Conservation (phyloP, 2,888 invertebrate genomes). For the Aphodius sticticus region DNA sequence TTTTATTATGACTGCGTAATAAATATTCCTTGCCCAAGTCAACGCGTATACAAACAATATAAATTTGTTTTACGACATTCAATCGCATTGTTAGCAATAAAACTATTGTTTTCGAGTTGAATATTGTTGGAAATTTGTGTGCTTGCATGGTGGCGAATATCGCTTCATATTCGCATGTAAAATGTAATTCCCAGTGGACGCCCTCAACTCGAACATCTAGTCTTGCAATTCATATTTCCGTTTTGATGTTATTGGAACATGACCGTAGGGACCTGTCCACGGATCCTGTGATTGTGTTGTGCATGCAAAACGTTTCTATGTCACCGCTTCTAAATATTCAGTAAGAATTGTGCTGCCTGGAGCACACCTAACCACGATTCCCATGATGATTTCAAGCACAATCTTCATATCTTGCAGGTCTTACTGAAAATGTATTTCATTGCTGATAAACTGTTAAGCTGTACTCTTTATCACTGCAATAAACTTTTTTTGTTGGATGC, state of each 20-base stretch:
- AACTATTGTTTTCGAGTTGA: not conserved
- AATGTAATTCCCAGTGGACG: not conserved
- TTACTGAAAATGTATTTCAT: not conserved
- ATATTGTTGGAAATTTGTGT: not conserved
- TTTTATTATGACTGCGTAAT: not conserved
- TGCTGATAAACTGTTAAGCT: too few species aligned
- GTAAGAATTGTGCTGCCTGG: not conserved
- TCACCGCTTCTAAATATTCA: not conserved
- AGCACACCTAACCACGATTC: not conserved
- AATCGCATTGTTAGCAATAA: not conserved
- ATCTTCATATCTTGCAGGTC: not conserved
- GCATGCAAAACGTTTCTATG: not conserved
- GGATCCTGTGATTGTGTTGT: not conserved
- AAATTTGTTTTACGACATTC: not conserved
- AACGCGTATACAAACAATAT: not conserved
- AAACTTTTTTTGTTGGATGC: too few species aligned
- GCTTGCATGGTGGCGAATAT: not conserved
- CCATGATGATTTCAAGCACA: not conserved
- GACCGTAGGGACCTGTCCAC: not conserved
- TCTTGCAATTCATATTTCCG: not conserved
- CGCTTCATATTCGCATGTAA: not conserved
- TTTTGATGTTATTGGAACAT: not conserved
- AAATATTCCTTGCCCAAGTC: not conserved
- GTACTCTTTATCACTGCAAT: too few species aligned
- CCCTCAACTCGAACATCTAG: not conserved